Conservation (phyloP, 2,797 vertebrate genomes). For the Enteromius paludinosus region DNA sequence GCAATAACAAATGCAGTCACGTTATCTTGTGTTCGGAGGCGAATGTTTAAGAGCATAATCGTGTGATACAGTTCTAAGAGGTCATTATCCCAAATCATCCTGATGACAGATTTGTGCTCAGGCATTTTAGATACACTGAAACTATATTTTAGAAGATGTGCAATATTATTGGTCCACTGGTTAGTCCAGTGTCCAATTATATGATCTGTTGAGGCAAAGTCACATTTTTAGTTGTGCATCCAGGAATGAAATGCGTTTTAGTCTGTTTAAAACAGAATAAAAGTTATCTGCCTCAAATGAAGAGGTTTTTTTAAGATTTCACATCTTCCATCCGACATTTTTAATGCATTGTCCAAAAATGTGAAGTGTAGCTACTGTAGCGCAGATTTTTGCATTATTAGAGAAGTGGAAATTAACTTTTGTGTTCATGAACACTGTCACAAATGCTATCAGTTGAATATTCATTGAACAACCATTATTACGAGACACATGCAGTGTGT, state of each 20-base stretch:
- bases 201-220: not conserved
- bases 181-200: not conserved
- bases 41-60: not conserved
- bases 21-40: not conserved
- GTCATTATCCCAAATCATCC: not conserved
- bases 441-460: not conserved
- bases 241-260: not conserved
- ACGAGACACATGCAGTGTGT: not conserved
- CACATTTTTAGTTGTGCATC: not conserved
- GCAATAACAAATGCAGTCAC: constrained; percentile 2
- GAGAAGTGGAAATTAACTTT: not conserved
- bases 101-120: not conserved
- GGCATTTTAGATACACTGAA: constrained; percentile 11
- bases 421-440: not conserved
- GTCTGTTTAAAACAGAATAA: not conserved
- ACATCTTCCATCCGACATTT: not conserved
- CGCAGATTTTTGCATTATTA: not conserved
- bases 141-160: constrained; percentile 4
- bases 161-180: not conserved
- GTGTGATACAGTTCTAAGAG: not conserved
- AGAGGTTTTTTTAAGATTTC: not conserved
- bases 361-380: not conserved
- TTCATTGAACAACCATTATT: not conserved
- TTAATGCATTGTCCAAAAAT: not conserved
- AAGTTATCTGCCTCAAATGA: not conserved